phyloP scores from a whole-genome alignment of 2,797 vertebrate genomes.

The Pangasius krempfi region DNA sequence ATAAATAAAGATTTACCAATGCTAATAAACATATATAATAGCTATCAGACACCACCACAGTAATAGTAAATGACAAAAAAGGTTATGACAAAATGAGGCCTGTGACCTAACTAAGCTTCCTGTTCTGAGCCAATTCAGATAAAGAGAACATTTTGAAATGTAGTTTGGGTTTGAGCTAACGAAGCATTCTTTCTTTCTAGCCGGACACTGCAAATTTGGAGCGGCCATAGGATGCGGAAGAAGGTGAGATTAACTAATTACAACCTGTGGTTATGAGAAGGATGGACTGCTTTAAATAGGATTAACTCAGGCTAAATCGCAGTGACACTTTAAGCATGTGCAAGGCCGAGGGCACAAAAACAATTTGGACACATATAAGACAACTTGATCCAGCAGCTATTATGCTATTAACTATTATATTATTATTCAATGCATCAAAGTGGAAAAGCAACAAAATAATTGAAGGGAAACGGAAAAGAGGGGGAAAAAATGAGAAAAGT shows the following conservation, averaged over 20 bases:
- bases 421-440: not conserved
- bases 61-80: not conserved
- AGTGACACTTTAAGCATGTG: constrained; percentile 35
- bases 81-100: not conserved
- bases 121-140: not conserved
- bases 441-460: not conserved
- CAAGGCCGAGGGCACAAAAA: not conserved
- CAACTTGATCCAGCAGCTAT: not conserved
- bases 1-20: too few species aligned
- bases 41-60: not conserved
- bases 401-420: not conserved
- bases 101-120: not conserved
- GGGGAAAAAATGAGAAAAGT: not conserved
- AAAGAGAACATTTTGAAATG: not conserved
- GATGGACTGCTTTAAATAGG: constrained; percentile 66
- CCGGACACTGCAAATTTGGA: not conserved
- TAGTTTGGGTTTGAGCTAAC: too few species aligned
- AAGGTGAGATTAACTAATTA: constrained; percentile 76
- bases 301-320: constrained; percentile 57
- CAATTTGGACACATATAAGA: not conserved
- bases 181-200: not conserved
- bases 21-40: not conserved
- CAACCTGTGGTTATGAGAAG: constrained; percentile 55
- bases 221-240: constrained; percentile 64
- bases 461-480: not conserved